Evolutionary conservation across 2,888 invertebrate species (phyloP).

Genomic region (Holacanthella duospinosa): DNA sequence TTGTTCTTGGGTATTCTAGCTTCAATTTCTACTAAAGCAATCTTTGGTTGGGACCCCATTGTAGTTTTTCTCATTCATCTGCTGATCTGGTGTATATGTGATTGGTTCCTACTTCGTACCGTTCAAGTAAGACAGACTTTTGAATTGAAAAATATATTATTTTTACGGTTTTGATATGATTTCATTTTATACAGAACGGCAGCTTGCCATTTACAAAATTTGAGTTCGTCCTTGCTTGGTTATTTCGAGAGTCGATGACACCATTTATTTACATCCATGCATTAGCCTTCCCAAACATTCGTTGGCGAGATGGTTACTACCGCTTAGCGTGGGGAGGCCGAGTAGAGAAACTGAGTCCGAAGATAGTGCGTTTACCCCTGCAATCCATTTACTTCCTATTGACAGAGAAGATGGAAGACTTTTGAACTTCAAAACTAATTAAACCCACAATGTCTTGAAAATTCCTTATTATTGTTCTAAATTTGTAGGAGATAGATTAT

Average conservation of each 20-base stretch:
- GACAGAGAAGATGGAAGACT: too few species aligned
- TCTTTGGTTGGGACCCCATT: conserved; percentile 79
- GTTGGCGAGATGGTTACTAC: conserved; percentile 86
- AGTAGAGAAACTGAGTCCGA: conserved; percentile 74
- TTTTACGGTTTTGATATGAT: not conserved
- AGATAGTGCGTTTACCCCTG: too few species aligned
- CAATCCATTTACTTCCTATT: too few species aligned
- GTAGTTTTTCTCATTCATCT: conserved; percentile 88
- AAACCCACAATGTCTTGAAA: too few species aligned
- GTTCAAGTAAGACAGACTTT: conserved; percentile 55
- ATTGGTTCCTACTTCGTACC: conserved; percentile 80
- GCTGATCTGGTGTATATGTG: conserved; percentile 87
- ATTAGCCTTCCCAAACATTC: conserved; percentile 73
- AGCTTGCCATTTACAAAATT: conserved; percentile 87
- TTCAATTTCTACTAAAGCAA: conserved; percentile 68
- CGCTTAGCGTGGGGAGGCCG: conserved; percentile 90
- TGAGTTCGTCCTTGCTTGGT: conserved; percentile 89
- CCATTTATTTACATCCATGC: conserved; percentile 81
- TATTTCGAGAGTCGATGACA: conserved; percentile 81
- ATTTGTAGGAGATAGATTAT: too few species aligned
- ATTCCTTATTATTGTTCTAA: too few species aligned
- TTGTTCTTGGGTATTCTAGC: conserved; percentile 83
- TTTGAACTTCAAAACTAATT: too few species aligned
- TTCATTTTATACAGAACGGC: conserved; percentile 56
- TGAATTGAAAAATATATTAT: not conserved